Evolutionary conservation across 1,140 invertebrate genomes (phyloP).

Genomic region (Drosophila orena): DNA sequence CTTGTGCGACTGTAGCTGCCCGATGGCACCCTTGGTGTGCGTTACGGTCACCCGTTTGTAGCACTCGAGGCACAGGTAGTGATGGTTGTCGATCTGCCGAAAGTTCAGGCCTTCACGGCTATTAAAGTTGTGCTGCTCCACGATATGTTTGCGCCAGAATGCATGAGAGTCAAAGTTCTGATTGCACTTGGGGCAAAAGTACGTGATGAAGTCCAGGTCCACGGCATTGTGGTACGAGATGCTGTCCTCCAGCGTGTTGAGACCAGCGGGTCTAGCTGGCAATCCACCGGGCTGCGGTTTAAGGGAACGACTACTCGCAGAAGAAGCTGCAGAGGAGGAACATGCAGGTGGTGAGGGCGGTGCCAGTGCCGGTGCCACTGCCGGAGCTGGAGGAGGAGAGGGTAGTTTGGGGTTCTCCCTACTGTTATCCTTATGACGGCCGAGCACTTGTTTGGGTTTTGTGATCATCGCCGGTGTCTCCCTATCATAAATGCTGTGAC

Average conservation of each 20-base stretch:
- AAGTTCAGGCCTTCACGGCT: constrained; percentile 76
- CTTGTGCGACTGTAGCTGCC: constrained; percentile 80
- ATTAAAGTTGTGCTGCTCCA: constrained; percentile 74
- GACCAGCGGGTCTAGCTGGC: constrained; percentile 57
- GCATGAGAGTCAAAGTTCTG: constrained; percentile 79
- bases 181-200: constrained; percentile 76
- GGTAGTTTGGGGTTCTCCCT: constrained; percentile 17
- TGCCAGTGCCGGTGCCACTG: neutral
- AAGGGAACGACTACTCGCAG: constrained; percentile 27
- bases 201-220: constrained; percentile 76
- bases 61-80: constrained; percentile 78
- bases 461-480: constrained; percentile 30
- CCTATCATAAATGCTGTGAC: constrained; percentile 66
- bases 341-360: constrained; percentile 13
- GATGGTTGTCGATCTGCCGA: constrained; percentile 77
- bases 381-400: neutral
- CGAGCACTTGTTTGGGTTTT: constrained; percentile 36
- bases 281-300: constrained; percentile 51
- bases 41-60: constrained; percentile 81
- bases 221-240: constrained; percentile 82
- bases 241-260: constrained; percentile 73
- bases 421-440: constrained; percentile 31
- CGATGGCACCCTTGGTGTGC: constrained; percentile 80
- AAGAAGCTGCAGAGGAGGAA: constrained; percentile 5
- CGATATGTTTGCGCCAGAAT: constrained; percentile 81